Conservation (phyloP, 53 echinoderm and acorn worm genomes). For the Paracentrotus lividus region DNA sequence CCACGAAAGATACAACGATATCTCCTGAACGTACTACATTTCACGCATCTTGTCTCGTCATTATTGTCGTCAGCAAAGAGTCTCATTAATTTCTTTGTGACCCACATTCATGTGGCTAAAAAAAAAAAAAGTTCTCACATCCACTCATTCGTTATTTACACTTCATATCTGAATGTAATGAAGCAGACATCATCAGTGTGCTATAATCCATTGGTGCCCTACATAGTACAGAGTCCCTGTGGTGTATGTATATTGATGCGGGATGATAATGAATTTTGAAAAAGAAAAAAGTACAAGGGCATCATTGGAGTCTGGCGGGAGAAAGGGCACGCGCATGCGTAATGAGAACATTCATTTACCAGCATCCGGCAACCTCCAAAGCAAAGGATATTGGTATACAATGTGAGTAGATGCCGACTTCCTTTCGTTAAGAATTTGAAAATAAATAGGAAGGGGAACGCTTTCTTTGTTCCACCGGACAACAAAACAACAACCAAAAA, state of each 20-base stretch:
- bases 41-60: background rate
- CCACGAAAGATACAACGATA: slow-evolving; percentile 4
- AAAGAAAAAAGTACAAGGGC: slow-evolving; percentile 48
- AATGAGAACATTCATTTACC: slow-evolving; percentile 27
- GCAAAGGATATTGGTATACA: slow-evolving; percentile 64
- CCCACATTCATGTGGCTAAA: slow-evolving; percentile 13
- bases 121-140: slow-evolving; percentile 2
- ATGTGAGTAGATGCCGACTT: slow-evolving; percentile 42
- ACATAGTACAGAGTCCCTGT: background rate
- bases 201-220: slow-evolving; percentile 11
- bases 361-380: slow-evolving; percentile 55
- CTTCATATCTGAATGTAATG: background rate
- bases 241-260: background rate
- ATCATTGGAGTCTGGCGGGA: slow-evolving; percentile 41
- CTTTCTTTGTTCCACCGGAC: slow-evolving; percentile 46
- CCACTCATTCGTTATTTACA: background rate
- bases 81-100: background rate
- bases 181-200: background rate
- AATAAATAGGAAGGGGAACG: slow-evolving; percentile 11
- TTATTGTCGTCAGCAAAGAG: background rate
- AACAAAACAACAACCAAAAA: background rate
- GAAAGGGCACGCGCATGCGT: slow-evolving; percentile 64
- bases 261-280: slow-evolving; percentile 59
- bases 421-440: slow-evolving; percentile 52
- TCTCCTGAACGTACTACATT: slow-evolving; percentile 12